A percentile compares a stretch with the other conserved stretches of the same genome.
phyloP scores from a whole-genome alignment of 1,140 invertebrate species.

The Hypsibius dujardini region DNA sequence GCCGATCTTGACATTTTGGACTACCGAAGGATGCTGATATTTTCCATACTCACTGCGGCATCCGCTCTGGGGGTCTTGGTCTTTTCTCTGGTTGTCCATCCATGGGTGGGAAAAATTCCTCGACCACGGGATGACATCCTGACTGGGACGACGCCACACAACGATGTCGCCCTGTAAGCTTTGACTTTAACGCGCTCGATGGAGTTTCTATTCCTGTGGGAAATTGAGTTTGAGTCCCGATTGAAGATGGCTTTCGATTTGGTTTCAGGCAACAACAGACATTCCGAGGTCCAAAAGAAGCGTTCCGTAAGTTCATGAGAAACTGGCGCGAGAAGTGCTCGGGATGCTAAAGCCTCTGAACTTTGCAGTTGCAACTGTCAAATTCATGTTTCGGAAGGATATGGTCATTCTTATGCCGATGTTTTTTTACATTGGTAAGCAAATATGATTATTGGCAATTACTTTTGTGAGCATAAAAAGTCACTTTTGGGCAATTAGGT shows the following conservation, averaged over 20 bases:
- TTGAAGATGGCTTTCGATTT: too few species aligned
- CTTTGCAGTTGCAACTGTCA: background rate
- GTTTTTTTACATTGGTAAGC: slow-evolving; percentile 2
- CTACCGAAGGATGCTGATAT: background rate
- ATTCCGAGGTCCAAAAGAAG: too few species aligned
- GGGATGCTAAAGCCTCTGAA: too few species aligned
- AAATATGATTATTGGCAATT: background rate
- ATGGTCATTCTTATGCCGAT: background rate
- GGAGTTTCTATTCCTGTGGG: too few species aligned
- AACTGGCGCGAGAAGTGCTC: too few species aligned
- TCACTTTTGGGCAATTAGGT: background rate
- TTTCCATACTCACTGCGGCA: background rate
- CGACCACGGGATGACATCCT: background rate
- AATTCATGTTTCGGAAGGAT: background rate
- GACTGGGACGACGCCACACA: background rate
- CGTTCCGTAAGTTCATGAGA: too few species aligned
- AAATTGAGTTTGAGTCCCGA: too few species aligned
- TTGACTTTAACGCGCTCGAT: too few species aligned
- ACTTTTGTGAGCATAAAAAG: too few species aligned
- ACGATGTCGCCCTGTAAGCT: too few species aligned
- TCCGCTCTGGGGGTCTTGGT: background rate
- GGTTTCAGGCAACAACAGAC: too few species aligned
- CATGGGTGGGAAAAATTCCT: background rate
- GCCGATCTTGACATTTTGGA: too few species aligned
- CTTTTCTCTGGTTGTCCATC: background rate